These are phyloP conservation scores for Papilio helenus DNA, from an alignment of 1,140 invertebrate species.

Conservation along the genomic window DNA sequence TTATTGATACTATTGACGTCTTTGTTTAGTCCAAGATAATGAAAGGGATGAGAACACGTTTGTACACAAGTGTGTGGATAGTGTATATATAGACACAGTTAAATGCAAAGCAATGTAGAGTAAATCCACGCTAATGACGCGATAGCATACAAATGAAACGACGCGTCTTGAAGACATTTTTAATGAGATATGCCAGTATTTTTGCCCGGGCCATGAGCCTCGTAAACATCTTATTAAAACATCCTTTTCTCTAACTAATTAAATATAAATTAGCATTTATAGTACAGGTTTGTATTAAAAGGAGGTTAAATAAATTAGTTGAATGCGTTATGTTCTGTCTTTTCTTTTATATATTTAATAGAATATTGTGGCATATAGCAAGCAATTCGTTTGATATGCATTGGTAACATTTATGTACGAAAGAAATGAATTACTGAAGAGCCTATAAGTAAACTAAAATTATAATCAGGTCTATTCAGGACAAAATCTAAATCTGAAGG, in stretches of 20 bases:
- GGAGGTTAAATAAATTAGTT: not conserved
- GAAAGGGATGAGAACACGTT: too few relatives aligned
- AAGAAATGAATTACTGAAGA: too few relatives aligned
- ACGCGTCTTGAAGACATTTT: constrained; percentile 32
- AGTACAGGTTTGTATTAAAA: not conserved
- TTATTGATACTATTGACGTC: too few relatives aligned
- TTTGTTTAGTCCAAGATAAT: too few relatives aligned
- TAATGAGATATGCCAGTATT: constrained; percentile 24
- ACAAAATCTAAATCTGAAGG: too few relatives aligned
- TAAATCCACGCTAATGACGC: constrained; percentile 28
- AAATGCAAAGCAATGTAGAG: not conserved
- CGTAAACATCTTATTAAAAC: constrained; percentile 20
- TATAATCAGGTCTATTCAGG: too few relatives aligned
- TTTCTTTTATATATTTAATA: too few relatives aligned
- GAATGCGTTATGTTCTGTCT: not conserved
- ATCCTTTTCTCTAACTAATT: constrained; percentile 6
- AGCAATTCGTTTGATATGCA: too few relatives aligned
- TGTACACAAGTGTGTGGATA: too few relatives aligned
- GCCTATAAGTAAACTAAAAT: too few relatives aligned
- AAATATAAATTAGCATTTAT: not conserved
- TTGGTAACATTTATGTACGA: too few relatives aligned
- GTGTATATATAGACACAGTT: not conserved
- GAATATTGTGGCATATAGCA: too few relatives aligned
- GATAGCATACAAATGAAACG: constrained; percentile 30
- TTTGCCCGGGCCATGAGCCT: not conserved